Conservation (phyloP, 2,797 vertebrate genomes). For the Poecilia picta region DNA sequence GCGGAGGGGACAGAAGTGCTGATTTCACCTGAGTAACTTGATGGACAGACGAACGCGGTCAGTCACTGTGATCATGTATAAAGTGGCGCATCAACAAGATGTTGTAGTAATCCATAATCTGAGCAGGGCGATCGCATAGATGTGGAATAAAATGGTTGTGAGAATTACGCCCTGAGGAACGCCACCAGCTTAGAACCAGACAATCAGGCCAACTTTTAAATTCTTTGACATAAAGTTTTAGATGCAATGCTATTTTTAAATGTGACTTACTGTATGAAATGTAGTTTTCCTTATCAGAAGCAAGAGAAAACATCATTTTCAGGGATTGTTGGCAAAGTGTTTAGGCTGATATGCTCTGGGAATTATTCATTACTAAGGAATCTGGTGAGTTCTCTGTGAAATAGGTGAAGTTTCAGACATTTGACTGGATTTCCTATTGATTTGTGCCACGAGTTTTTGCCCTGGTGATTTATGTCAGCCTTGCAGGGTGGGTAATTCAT, state of each 20-base stretch:
- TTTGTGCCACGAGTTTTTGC: slow-evolving; percentile 38
- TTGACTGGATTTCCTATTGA: slow-evolving; percentile 38
- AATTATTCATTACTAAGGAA: background rate
- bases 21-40: background rate
- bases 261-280: too few species aligned
- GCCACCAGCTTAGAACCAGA: background rate
- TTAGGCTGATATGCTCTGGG: background rate
- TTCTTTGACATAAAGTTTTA: background rate
- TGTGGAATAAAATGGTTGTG: background rate
- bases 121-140: background rate
- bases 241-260: background rate
- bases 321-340: background rate
- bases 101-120: background rate
- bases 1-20: background rate
- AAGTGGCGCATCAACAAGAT: background rate
- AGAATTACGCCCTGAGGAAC: background rate
- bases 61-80: background rate
- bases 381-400: background rate
- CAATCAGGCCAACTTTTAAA: background rate
- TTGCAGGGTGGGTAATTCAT: slow-evolving; percentile 44
- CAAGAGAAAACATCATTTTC: background rate
- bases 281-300: background rate
- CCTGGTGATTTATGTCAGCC: slow-evolving; percentile 39
- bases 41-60: background rate
- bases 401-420: slow-evolving; percentile 20